Conservation (phyloP, 2,113 vertebrate species). For the Clarias magur region DNA sequence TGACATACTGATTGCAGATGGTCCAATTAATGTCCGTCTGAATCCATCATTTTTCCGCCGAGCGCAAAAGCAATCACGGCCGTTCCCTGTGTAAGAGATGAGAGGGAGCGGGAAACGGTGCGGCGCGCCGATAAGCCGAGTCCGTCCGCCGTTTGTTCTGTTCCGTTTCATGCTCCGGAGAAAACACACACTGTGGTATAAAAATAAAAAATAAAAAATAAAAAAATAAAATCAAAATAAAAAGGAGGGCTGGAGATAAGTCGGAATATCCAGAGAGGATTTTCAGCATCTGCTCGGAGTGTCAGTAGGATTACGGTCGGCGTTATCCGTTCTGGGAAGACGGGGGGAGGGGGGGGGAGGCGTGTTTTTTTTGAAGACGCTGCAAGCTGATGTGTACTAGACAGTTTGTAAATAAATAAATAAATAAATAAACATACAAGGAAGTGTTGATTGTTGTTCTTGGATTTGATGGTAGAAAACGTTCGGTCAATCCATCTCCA, state of each 20-base stretch:
- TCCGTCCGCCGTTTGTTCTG: neutral
- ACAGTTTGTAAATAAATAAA: neutral
- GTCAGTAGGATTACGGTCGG: neutral
- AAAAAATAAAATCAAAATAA: neutral
- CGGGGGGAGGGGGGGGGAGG: neutral
- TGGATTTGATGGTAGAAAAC: neutral
- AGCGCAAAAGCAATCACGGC: neutral
- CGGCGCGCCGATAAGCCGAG: neutral
- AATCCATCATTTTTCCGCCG: neutral
- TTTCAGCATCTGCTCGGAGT: neutral
- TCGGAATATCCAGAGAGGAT: slow-evolving; percentile 11
- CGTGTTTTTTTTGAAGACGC: neutral
- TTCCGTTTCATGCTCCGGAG: neutral
- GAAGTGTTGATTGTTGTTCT: neutral
- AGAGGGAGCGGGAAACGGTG: neutral
- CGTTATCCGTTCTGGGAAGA: neutral
- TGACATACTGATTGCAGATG: slow-evolving; percentile 21
- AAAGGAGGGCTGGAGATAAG: slow-evolving; percentile 2
- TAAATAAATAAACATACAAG: neutral
- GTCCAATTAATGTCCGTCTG: slow-evolving; percentile 28
- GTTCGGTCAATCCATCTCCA: too few relatives aligned
- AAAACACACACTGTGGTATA: neutral
- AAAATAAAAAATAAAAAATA: neutral
- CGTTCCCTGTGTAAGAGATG: slow-evolving; percentile 1
- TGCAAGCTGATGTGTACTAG: neutral